These are phyloP conservation scores for Trogon melanurus DNA, from an alignment of 2,113 vertebrate genomes.

Conservation along the genomic window DNA sequence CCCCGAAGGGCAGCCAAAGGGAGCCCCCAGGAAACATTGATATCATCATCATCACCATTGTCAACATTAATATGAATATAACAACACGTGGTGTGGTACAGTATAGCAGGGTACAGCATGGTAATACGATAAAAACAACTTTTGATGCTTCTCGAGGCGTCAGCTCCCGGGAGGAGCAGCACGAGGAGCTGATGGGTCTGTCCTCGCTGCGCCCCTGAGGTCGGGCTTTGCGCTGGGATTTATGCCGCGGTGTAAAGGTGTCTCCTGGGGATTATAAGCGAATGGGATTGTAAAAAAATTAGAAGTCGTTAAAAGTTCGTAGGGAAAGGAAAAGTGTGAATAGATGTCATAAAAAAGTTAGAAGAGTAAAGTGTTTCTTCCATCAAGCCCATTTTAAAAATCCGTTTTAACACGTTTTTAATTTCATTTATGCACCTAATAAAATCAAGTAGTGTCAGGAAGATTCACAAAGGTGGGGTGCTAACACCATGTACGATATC, in stretches of 20 bases:
- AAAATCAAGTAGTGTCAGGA: background rate
- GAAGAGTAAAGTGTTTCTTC: conserved; percentile 37
- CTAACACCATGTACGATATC: background rate
- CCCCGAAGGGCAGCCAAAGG: no score
- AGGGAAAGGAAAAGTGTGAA: background rate
- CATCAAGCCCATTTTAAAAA: conserved; percentile 26
- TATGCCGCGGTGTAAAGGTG: rapidly evolving
- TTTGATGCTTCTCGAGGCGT: rapidly evolving
- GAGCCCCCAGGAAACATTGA: background rate
- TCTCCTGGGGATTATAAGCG: background rate
- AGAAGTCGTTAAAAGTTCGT: conserved; percentile 3
- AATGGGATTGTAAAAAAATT: background rate
- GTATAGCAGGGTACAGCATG: rapidly evolving
- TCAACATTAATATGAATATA: background rate
- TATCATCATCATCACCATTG: background rate
- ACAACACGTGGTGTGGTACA: rapidly evolving
- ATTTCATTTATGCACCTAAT: conserved; percentile 51
- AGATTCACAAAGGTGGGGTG: background rate
- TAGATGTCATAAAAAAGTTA: conserved; percentile 29
- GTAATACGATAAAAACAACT: background rate
- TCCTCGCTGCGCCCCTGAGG: background rate
- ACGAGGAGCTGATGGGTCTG: background rate
- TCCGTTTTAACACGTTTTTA: conserved; percentile 42
- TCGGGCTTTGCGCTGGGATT: background rate
- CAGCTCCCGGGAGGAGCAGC: background rate